Conservation (phyloP, 1,140 invertebrate genomes). For the Ceratina australensis region DNA sequence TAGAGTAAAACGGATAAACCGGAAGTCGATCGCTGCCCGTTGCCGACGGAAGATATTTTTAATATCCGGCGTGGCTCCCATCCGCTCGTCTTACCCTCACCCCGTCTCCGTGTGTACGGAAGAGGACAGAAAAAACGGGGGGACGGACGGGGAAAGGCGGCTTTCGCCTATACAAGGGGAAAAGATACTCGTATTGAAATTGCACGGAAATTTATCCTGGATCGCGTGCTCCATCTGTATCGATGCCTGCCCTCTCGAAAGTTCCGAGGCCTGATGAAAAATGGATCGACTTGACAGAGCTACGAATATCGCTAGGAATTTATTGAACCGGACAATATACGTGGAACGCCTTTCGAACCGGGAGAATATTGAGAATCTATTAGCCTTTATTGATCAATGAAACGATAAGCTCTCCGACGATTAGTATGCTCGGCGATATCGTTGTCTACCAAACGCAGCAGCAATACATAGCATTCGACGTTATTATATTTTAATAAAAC, state of each 20-base stretch:
- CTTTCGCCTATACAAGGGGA: conserved; percentile 28
- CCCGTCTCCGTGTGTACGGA: not conserved
- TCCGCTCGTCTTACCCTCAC: conserved; percentile 20
- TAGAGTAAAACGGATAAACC: conserved; percentile 56
- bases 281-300: not conserved
- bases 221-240: conserved; percentile 4
- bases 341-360: not conserved
- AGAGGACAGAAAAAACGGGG: not conserved
- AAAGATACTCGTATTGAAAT: conserved; percentile 57
- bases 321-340: not conserved
- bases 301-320: not conserved
- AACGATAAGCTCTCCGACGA: no score
- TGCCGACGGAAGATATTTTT: conserved; percentile 70
- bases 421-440: no score
- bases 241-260: conserved; percentile 4
- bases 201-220: conserved; percentile 55
- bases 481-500: no score
- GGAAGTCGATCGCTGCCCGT: conserved; percentile 66
- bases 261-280: conserved; percentile 1
- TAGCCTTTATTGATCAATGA: not conserved
- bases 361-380: not conserved
- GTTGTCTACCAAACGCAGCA: no score
- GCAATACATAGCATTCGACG: no score
- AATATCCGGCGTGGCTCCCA: conserved; percentile 67
- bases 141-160: not conserved